Conservation (phyloP, 2,113 vertebrate species). For the Sarotherodon lohbergeri region DNA sequence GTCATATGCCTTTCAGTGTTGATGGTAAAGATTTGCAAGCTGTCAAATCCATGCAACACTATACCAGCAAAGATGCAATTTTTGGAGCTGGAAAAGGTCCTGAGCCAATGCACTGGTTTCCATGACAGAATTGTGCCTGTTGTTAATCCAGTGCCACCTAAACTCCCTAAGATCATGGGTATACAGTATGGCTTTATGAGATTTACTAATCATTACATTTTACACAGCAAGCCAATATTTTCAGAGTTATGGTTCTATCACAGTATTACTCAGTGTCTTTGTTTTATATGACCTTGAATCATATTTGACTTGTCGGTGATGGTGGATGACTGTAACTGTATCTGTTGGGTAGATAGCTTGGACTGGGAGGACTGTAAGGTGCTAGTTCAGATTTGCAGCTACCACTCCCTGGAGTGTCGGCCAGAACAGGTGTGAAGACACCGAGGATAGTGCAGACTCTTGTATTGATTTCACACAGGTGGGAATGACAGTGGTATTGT, state of each 20-base stretch:
- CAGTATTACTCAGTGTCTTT: neutral
- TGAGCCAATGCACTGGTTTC: neutral
- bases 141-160: neutral
- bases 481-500: too few species aligned
- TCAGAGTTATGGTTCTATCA: neutral
- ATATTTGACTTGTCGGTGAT: neutral
- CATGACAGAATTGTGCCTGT: neutral
- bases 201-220: neutral
- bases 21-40: neutral
- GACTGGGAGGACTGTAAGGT: neutral
- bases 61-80: rapidly evolving
- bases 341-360: neutral
- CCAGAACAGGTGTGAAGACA: neutral
- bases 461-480: neutral
- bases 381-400: rapidly evolving
- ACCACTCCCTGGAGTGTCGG: neutral
- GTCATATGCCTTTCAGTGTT: neutral
- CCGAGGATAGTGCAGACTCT: neutral
- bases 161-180: neutral
- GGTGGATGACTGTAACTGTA: neutral
- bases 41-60: neutral
- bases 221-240: neutral
- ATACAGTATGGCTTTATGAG: neutral
- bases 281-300: neutral
- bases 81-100: neutral